Evolutionary conservation across 2,797 vertebrate species (phyloP).

Genomic region (Macrochelys suwanniensis): DNA sequence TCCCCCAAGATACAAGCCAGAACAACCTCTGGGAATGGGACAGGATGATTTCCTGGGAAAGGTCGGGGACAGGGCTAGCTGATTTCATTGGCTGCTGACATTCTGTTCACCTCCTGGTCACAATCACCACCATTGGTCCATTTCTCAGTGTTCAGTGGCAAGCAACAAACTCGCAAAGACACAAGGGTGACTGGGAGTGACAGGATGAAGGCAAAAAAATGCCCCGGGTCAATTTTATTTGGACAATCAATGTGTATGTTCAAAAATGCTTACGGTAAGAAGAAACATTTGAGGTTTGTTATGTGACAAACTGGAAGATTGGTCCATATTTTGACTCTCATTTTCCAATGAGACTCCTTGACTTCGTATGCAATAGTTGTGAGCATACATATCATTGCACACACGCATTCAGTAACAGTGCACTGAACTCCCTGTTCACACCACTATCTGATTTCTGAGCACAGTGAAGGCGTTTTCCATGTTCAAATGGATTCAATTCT

Average conservation of each 20-base stretch:
- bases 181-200: accelerated
- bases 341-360: not conserved
- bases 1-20: not conserved
- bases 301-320: not conserved
- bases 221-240: not conserved
- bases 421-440: accelerated
- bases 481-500: not conserved
- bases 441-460: not conserved
- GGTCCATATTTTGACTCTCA: not conserved
- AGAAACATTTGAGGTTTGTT: not conserved
- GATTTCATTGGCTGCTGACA: not conserved
- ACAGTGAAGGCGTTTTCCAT: not conserved
- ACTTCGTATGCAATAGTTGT: not conserved
- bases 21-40: not conserved
- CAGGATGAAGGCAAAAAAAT: accelerated
- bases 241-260: not conserved
- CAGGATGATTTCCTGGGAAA: not conserved
- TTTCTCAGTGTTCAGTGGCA: not conserved
- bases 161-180: not conserved
- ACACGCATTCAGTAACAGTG: accelerated
- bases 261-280: accelerated
- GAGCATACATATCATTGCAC: accelerated
- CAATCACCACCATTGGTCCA: not conserved
- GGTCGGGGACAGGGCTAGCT: not conserved
- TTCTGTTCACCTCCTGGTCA: not conserved